Conservation (phyloP, 1,140 invertebrate species). For the Leptinotarsa texana region DNA sequence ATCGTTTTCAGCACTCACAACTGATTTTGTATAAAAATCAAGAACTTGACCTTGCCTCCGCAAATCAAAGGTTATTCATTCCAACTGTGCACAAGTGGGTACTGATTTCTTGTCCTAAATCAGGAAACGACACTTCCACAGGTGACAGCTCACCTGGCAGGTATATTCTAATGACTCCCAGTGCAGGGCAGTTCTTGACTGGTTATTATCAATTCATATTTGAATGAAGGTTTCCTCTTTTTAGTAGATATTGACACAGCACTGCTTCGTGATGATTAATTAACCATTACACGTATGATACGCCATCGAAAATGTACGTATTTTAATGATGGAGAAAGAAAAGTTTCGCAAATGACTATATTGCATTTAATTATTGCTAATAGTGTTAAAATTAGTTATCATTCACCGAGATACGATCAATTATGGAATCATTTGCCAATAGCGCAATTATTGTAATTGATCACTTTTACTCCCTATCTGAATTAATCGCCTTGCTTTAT, state of each 20-base stretch:
- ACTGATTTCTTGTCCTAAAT: too few relatives aligned
- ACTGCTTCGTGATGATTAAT: slow-evolving; percentile 15
- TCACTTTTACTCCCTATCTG: slow-evolving; percentile 24
- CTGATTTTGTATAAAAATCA: too few relatives aligned
- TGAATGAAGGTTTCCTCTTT: background rate
- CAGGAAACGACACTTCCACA: too few relatives aligned
- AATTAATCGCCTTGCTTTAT: slow-evolving; percentile 21
- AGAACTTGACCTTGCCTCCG: too few relatives aligned
- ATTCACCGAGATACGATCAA: slow-evolving; percentile 23
- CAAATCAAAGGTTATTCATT: too few relatives aligned
- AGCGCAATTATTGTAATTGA: slow-evolving; percentile 27
- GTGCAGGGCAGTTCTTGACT: too few relatives aligned
- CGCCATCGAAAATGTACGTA: slow-evolving; percentile 1
- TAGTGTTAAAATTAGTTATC: slow-evolving; percentile 29
- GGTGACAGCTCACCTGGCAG: too few relatives aligned
- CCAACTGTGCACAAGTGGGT: too few relatives aligned
- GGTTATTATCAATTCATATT: too few relatives aligned
- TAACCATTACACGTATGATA: slow-evolving; percentile 9
- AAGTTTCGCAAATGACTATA: slow-evolving; percentile 32
- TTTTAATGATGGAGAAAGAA: slow-evolving; percentile 20
- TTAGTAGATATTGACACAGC: background rate
- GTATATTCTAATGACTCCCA: too few relatives aligned
- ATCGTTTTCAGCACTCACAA: too few relatives aligned
- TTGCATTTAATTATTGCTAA: slow-evolving; percentile 28
- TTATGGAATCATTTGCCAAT: slow-evolving; percentile 26